Conservation (phyloP, 2,888 invertebrate species). For the Plutella xylostella region DNA sequence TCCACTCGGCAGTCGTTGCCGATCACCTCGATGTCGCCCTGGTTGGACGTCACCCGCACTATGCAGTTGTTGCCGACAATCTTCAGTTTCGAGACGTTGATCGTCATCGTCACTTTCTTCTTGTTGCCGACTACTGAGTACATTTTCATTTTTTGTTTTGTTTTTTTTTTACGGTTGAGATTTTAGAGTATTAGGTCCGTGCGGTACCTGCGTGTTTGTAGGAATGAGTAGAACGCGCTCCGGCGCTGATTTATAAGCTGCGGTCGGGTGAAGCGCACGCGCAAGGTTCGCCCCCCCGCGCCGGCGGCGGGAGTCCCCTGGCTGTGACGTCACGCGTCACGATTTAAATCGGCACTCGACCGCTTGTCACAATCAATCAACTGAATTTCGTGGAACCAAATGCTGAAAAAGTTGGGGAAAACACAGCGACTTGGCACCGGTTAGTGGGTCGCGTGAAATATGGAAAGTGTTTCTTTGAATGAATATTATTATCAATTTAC, state of each 20-base stretch:
- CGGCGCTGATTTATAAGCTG: constrained; percentile 8
- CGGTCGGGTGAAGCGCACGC: constrained; percentile 23
- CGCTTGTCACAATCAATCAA: too few relatives aligned
- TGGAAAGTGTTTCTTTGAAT: too few relatives aligned
- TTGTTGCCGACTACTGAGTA: constrained; percentile 60
- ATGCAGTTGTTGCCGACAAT: constrained; percentile 57
- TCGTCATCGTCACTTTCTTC: constrained; percentile 62
- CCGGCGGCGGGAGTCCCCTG: constrained; percentile 28
- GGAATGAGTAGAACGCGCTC: constrained; percentile 13
- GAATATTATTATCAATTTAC: too few relatives aligned
- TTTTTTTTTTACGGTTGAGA: not conserved
- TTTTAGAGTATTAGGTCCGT: not conserved
- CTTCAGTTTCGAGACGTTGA: constrained; percentile 44
- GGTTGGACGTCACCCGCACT: constrained; percentile 41
- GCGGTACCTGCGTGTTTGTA: not conserved
- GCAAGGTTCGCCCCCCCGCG: constrained; percentile 14
- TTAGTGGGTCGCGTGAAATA: too few relatives aligned
- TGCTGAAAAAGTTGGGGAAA: too few relatives aligned
- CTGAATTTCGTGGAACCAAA: too few relatives aligned
- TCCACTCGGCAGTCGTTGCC: constrained; percentile 57
- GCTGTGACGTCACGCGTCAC: too few relatives aligned
- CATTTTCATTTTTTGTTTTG: constrained; percentile 45
- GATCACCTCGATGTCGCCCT: constrained; percentile 57
- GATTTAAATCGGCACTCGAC: too few relatives aligned
- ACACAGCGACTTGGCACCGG: too few relatives aligned